Evolutionary conservation across 2,797 vertebrate species (phyloP).

Genomic region (Echiichthys vipera): DNA sequence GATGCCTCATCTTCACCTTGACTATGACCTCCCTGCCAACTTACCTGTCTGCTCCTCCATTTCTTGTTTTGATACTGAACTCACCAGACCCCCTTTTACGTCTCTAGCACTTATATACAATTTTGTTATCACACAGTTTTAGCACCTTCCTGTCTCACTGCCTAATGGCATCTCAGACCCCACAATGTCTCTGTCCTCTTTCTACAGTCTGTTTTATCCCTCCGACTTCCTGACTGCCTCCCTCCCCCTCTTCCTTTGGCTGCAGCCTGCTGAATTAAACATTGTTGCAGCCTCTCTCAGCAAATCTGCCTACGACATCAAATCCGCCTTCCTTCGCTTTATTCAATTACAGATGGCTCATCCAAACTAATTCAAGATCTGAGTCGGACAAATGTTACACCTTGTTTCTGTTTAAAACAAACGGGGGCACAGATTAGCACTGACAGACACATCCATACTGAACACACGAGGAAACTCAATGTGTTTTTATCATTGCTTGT

Average conservation of each 20-base stretch:
- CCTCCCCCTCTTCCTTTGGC: conserved; percentile 57
- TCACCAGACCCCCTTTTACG: conserved; percentile 39
- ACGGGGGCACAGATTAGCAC: conserved; percentile 38
- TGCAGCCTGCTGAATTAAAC: conserved; percentile 80
- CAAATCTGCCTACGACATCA: conserved; percentile 77
- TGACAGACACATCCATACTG: conserved; percentile 14
- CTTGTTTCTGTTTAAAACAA: conserved; percentile 71
- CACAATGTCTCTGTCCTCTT: conserved; percentile 60
- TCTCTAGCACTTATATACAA: conserved; percentile 51
- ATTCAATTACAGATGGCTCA: conserved; percentile 82
- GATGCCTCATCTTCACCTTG: conserved; percentile 70
- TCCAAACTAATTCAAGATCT: conserved; percentile 73
- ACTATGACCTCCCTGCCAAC: conserved; percentile 71
- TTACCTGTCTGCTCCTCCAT: conserved; percentile 49
- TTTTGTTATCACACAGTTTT: conserved; percentile 61
- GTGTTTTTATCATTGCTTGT: background rate
- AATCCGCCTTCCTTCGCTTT: conserved; percentile 71
- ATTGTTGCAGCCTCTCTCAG: conserved; percentile 66
- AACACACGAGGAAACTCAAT: conserved; percentile 8
- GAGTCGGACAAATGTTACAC: conserved; percentile 77
- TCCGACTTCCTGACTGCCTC: conserved; percentile 64
- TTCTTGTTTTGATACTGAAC: conserved; percentile 60
- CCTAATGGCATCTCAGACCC: conserved; percentile 65
- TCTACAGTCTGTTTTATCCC: conserved; percentile 68
- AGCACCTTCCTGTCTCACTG: conserved; percentile 61